A percentile compares a stretch with the other conserved stretches of the same genome.
Conservation (phyloP, 2,888 invertebrate genomes). For the Lasioglossum leucozonium region DNA sequence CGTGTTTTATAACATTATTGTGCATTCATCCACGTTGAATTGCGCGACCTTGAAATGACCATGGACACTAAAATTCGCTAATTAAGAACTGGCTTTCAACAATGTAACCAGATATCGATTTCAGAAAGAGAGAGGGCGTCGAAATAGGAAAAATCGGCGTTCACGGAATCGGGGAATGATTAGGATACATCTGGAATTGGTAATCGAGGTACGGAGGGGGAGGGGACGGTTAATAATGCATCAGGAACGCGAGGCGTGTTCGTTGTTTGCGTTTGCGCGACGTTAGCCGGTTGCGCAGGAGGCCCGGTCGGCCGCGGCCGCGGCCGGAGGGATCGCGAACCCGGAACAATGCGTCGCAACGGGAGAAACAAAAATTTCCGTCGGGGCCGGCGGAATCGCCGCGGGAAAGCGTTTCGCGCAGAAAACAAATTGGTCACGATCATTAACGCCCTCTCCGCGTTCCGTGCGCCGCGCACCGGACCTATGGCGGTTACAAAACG, state of each 20-base stretch:
- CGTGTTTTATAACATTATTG: no score
- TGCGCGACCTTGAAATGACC: no score
- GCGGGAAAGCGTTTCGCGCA: conserved; percentile 74
- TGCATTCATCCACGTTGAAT: no score
- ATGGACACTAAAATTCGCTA: no score
- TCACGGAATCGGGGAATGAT: not conserved
- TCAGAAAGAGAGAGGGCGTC: not conserved
- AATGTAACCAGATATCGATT: not conserved
- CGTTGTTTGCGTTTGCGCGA: conserved; percentile 28
- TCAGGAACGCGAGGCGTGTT: conserved; percentile 10
- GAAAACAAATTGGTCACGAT: conserved; percentile 78
- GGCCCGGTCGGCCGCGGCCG: not conserved
- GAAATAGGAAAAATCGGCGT: not conserved
- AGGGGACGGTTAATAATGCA: conserved; percentile 13
- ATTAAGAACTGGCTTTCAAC: no score
- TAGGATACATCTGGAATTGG: not conserved
- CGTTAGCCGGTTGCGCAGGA: conserved; percentile 2
- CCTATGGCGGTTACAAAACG: conserved; percentile 62
- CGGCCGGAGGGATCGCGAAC: conserved; percentile 1
- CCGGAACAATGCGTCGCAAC: conserved; percentile 40
- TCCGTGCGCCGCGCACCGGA: conserved; percentile 41
- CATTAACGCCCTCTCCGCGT: conserved; percentile 71
- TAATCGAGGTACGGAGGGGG: not conserved
- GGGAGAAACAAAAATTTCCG: conserved; percentile 53
- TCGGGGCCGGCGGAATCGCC: conserved; percentile 54